phyloP scores from a whole-genome alignment of 2,888 invertebrate species.

The Rhorus exstirpatorius region DNA sequence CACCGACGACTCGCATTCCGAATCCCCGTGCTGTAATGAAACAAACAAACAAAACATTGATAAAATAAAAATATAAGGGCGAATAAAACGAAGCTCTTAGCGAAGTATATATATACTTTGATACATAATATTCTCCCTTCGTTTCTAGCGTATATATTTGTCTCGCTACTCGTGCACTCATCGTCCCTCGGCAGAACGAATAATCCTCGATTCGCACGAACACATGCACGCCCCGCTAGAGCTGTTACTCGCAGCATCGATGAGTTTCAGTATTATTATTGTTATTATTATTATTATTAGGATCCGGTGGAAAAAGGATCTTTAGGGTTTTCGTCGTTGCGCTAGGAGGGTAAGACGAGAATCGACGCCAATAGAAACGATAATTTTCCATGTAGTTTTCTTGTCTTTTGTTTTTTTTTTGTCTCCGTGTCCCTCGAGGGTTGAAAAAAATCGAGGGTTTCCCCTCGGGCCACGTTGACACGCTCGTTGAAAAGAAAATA shows the following conservation, averaged over 20 bases:
- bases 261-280: background rate
- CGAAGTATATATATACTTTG: background rate
- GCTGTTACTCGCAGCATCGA: conserved; percentile 17
- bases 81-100: background rate
- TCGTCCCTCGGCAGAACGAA: background rate
- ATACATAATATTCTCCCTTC: background rate
- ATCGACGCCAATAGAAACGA: background rate
- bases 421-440: background rate
- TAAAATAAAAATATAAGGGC: background rate
- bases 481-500: conserved; percentile 1
- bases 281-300: too few relatives aligned
- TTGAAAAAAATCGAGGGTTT: background rate
- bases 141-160: background rate
- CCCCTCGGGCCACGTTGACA: background rate
- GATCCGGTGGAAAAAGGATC: too few relatives aligned
- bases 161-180: background rate
- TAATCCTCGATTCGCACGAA: conserved; percentile 9
- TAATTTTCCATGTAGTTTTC: conserved; percentile 1
- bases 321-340: background rate
- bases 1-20: conserved; percentile 97
- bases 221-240: background rate
- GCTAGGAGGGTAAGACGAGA: background rate
- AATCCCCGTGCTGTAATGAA: conserved; percentile 90
- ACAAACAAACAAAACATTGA: conserved; percentile 34
- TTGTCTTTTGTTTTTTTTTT: background rate